phyloP scores from a whole-genome alignment of 2,888 invertebrate genomes.

The Drosophila ezoana region DNA sequence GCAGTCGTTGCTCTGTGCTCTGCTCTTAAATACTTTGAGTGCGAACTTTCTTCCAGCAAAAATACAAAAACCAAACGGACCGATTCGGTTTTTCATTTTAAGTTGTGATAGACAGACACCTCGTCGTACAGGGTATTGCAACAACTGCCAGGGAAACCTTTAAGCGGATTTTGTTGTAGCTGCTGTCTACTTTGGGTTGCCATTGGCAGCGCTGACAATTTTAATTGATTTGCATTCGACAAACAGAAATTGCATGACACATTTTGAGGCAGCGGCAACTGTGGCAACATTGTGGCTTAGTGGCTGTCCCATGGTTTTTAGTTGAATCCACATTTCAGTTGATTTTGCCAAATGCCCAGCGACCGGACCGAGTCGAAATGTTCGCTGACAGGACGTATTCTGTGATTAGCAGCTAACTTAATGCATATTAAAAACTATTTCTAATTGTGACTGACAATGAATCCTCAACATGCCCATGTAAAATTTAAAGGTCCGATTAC shows the following conservation, averaged over 20 bases:
- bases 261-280: conserved; percentile 20
- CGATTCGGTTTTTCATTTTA: too few species aligned
- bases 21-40: too few species aligned
- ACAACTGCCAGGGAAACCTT: conserved; percentile 38
- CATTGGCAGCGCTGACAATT: conserved; percentile 56
- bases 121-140: conserved; percentile 24
- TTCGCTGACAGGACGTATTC: conserved; percentile 8
- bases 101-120: too few species aligned
- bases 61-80: too few species aligned
- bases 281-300: conserved; percentile 17
- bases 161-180: conserved; percentile 71
- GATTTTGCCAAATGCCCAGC: conserved; percentile 10
- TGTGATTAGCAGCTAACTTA: conserved; percentile 3
- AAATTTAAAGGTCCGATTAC: neutral
- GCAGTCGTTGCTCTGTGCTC: too few species aligned
- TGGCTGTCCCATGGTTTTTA: conserved; percentile 27
- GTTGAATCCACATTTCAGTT: conserved; percentile 22
- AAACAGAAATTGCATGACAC: conserved; percentile 42
- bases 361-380: neutral
- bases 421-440: conserved; percentile 17
- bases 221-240: conserved; percentile 75
- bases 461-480: neutral
- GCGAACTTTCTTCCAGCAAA: too few species aligned
- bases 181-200: conserved; percentile 72
- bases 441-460: conserved; percentile 2